These are phyloP conservation scores for Sorex fumeus DNA, from an alignment of 2,113 vertebrate genomes.

Conservation along the genomic window DNA sequence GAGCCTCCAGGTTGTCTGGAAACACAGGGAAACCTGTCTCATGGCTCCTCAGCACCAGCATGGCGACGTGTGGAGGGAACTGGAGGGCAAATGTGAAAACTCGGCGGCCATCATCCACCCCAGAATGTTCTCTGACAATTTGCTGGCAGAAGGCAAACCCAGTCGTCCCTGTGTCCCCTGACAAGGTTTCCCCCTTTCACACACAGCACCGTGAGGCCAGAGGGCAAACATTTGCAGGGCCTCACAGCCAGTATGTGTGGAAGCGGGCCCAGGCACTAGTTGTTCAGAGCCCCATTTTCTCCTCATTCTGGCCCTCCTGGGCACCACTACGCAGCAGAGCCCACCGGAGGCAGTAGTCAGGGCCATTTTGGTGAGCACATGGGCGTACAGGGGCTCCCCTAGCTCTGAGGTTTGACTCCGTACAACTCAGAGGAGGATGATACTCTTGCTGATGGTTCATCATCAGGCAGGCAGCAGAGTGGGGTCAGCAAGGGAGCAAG, in stretches of 20 bases:
- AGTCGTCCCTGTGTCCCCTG: background rate
- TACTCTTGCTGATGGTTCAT: rapidly evolving
- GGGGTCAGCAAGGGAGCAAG: background rate
- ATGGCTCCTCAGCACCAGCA: no score
- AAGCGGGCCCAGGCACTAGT: background rate
- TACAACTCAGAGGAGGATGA: background rate
- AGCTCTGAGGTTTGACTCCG: no score
- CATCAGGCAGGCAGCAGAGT: background rate
- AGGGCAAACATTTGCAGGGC: background rate
- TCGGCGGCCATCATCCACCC: no score
- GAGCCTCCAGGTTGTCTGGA: background rate
- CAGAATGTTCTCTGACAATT: no score
- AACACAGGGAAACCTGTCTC: no score
- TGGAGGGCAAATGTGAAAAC: background rate
- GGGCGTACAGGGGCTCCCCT: no score
- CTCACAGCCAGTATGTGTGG: no score
- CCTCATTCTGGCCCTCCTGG: no score
- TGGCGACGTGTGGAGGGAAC: background rate
- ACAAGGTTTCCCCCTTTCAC: background rate
- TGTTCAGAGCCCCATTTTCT: background rate
- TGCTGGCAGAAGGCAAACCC: background rate
- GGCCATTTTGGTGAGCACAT: background rate
- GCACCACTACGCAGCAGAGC: background rate
- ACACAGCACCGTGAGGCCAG: background rate
- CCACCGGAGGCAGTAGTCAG: background rate